Conservation (phyloP, 1,140 invertebrate genomes). For the Drosophila paulistorum region DNA sequence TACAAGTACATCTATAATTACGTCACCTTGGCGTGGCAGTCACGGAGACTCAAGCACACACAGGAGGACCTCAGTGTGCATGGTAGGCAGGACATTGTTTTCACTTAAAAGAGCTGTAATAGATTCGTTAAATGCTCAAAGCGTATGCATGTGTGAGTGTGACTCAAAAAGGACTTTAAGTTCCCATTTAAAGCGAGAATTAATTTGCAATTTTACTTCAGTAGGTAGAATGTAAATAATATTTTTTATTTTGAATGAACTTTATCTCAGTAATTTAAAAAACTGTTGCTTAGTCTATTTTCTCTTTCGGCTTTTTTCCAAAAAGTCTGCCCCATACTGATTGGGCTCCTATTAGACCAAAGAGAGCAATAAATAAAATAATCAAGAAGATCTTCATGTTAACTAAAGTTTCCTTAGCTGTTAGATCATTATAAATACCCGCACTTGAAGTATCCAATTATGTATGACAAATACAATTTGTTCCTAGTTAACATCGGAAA, state of each 20-base stretch:
- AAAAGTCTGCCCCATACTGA: too few species aligned
- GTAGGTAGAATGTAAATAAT: too few species aligned
- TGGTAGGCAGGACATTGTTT: slow-evolving; percentile 15
- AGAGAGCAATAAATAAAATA: neutral
- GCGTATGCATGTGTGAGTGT: neutral
- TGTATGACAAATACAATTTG: neutral
- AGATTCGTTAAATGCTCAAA: slow-evolving; percentile 6
- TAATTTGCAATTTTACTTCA: too few species aligned
- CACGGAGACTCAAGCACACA: slow-evolving; percentile 21
- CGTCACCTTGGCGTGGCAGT: slow-evolving; percentile 65
- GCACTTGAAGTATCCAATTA: too few species aligned
- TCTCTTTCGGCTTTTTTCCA: too few species aligned
- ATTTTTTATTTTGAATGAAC: too few species aligned
- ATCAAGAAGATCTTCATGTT: neutral
- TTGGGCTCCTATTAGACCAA: neutral
- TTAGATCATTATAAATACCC: too few species aligned
- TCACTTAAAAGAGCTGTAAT: slow-evolving; percentile 8
- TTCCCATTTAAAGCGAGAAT: neutral
- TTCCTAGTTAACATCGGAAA: neutral
- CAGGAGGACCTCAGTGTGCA: slow-evolving; percentile 18
- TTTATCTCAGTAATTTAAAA: too few species aligned
- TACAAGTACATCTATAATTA: slow-evolving; percentile 76
- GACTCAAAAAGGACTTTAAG: neutral
- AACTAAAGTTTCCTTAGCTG: too few species aligned
- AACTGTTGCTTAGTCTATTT: too few species aligned